Evolutionary conservation across 2,797 vertebrate genomes (phyloP).

Genomic region (Perodicticus potto): DNA sequence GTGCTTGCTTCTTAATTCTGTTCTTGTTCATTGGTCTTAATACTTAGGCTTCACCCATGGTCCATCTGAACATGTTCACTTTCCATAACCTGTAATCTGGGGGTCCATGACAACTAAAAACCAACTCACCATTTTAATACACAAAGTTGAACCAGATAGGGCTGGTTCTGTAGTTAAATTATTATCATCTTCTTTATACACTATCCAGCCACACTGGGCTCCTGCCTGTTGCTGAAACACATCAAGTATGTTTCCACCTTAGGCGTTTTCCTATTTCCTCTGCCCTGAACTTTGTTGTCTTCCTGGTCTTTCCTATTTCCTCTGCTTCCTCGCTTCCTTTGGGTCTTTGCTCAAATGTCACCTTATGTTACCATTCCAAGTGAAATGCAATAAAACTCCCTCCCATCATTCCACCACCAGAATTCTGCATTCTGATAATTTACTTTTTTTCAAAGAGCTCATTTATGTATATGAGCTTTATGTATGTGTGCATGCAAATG

Average conservation of each 20-base stretch:
- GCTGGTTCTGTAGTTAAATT: background rate
- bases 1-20: background rate
- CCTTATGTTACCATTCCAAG: background rate
- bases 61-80: background rate
- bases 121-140: background rate
- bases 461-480: background rate
- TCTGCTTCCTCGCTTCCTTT: background rate
- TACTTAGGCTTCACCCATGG: background rate
- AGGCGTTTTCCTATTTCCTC: background rate
- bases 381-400: background rate
- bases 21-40: background rate
- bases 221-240: background rate
- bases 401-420: background rate
- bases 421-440: background rate
- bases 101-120: background rate
- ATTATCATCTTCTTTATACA: background rate
- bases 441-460: background rate
- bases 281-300: background rate
- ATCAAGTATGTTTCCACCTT: background rate
- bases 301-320: background rate
- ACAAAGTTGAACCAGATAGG: background rate
- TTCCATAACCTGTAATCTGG: background rate
- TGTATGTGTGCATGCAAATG: background rate
- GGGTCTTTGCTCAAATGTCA: background rate
- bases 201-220: background rate